Base-by-base conservation (phyloP, 2,797 vertebrate species). In the Tokudaia muenninki region DNA sequence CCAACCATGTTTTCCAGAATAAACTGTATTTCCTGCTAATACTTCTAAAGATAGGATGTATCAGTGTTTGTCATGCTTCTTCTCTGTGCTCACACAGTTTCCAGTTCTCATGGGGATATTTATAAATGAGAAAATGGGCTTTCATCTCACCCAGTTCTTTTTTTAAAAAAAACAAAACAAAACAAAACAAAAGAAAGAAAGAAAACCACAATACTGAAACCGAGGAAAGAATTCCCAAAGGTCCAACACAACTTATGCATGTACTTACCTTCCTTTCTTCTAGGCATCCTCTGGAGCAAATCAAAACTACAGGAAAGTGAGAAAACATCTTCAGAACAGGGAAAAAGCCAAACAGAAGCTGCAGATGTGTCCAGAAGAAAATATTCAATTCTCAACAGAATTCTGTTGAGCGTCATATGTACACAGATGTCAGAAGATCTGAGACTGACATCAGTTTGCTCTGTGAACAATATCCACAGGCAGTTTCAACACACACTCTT, bases 181-280 rank as follows among this genome's bases (percentile, higher is more conserved):
- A 77, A n/a, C n/a, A n/a, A 44, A 22, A 44, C 41, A 74, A 41
- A 41, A 41, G 3, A 41, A 41, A 41, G 41, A 41, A 75, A 4
- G 37, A 31, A 34, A 34, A 63, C 7, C 0, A n/a, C 34, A 86
- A 67, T 55, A 59, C 44, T 89, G 79, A 19, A 10, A 72, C 86
- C 16, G 13, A n/a, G 59, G 11, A 87, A 61, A 65, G 0, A 61
- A 65, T 4, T 74, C 37, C 44, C 57, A 10, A 65, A 55, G 84
- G 78, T 57, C 34, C 52, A 67, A 12, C 8, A 72, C 31, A 90
- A 12, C 8, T 87, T 83, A 41, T 13, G 24, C 52, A 83, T 29
- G 59, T 63, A 24, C 70, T 94, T 63, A 87, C 74, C 82, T 88
- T 93, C 34, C 77, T 87, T 80, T 74, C 34, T 75, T 92, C 59